These are phyloP conservation scores for Cherax destructor DNA, from an alignment of 1,140 invertebrate genomes.

Conservation along the genomic window DNA sequence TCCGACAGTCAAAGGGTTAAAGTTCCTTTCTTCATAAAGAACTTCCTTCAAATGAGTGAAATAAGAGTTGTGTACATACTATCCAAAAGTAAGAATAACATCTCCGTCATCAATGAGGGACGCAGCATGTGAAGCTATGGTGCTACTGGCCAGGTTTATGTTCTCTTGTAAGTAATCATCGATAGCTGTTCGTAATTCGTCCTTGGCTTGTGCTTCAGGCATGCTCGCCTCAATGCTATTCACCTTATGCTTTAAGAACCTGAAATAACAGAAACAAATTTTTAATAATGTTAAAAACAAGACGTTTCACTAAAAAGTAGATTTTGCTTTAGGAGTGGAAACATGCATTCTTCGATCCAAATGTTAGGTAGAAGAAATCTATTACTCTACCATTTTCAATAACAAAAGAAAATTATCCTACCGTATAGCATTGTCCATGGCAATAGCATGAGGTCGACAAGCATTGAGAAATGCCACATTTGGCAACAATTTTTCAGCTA, in stretches of 20 bases:
- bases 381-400: not conserved
- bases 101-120: conserved; percentile 43
- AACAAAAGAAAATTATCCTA: not conserved
- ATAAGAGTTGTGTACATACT: conserved; percentile 33
- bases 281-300: not conserved
- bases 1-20: too few relatives aligned
- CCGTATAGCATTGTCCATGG: conserved; percentile 66
- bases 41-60: not conserved
- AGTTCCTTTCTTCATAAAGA: not conserved
- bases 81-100: conserved; percentile 62
- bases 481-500: conserved; percentile 50
- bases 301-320: not conserved
- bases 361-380: too few relatives aligned
- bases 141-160: conserved; percentile 54
- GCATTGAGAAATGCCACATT: conserved; percentile 58
- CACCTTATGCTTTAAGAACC: conserved; percentile 58
- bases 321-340: not conserved
- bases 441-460: conserved; percentile 50
- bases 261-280: not conserved
- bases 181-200: conserved; percentile 48
- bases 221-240: conserved; percentile 50
- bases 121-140: conserved; percentile 48
- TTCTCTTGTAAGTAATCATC: conserved; percentile 46
- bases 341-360: too few relatives aligned
- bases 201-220: conserved; percentile 63